Base-by-base conservation (phyloP, 2,113 vertebrate genomes). In the Paramormyrops kingsleyae region DNA sequence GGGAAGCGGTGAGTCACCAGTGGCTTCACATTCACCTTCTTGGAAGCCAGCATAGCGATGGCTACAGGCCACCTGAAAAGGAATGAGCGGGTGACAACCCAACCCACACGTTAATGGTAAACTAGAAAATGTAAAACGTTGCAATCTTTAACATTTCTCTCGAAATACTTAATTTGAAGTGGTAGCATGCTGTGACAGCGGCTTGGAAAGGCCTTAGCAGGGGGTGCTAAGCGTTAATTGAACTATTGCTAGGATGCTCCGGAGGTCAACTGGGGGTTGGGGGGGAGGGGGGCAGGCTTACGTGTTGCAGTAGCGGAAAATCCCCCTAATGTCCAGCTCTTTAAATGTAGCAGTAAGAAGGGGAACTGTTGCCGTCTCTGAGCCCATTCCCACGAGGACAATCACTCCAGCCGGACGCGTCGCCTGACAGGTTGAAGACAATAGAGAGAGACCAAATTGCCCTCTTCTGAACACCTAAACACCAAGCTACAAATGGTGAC, bases 271-370 rank as follows among this genome's bases (percentile, higher is more conserved):
- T 50, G 27, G 15, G 9, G 31, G 31, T 17, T 0, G n/a, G 42
- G n/a, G 21, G 12, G 3, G 6, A 1, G 70, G 31, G 49, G 35
- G 8, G 17, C 0, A 88, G 88, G 95, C 97, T 97, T 92, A 99
- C 98, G 98, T 99, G 92, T 99, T 99, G 94, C 98, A 97, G 93
- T 99, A 99, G 93, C 98, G 97, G 94, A 99, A 99, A 88, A 99
- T 96, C 0, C 99, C 99, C 47, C 96, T 96, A 95, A 99, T 98
- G 85, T 99, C 98, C 91, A 99, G 97, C 83, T 99, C 99, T 83
- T 97, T 95, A 70, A 94, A 9, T 0, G 97, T 96, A 0, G 98
- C 99, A 0, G 96, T 96, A 87, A 98, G 50, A 0, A 99, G 94
- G 70, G 99, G 98, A 90, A 99, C 52, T 0, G 91, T 97, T 77